phyloP scores from a whole-genome alignment of 2,113 vertebrate species.

The Cromileptes altivelis region DNA sequence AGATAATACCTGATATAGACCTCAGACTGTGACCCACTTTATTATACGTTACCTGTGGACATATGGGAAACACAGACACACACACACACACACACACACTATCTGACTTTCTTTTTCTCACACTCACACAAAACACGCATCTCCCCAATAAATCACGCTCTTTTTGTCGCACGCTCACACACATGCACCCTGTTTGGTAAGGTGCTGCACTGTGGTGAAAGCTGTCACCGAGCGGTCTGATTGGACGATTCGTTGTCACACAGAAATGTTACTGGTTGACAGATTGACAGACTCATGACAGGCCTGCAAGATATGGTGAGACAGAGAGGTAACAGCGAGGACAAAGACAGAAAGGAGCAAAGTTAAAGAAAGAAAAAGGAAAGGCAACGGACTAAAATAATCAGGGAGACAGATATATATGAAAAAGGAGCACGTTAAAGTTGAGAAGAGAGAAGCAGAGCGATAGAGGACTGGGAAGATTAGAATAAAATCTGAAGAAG shows the following conservation, averaged over 20 bases:
- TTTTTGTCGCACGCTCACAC: background rate
- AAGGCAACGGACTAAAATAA: background rate
- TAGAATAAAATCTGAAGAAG: background rate
- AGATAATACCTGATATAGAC: slow-evolving; percentile 62
- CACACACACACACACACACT: background rate
- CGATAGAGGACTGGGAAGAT: background rate
- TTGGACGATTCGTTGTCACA: slow-evolving; percentile 45
- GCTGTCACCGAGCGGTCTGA: slow-evolving; percentile 34
- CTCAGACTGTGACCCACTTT: slow-evolving; percentile 63
- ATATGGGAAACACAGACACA: slow-evolving; percentile 10
- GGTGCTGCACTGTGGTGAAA: slow-evolving; percentile 19
- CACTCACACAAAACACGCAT: background rate
- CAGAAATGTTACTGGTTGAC: slow-evolving; percentile 39
- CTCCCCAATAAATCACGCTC: slow-evolving; percentile 7
- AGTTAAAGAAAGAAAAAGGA: background rate
- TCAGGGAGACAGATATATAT: background rate
- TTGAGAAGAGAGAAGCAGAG: background rate
- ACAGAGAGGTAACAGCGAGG: background rate
- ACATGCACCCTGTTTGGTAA: slow-evolving; percentile 16
- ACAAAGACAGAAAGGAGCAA: background rate
- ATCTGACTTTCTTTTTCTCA: background rate
- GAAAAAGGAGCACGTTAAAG: background rate
- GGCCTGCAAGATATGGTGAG: slow-evolving; percentile 39
- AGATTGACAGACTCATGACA: slow-evolving; percentile 56
- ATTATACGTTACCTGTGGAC: slow-evolving; percentile 41